Base-by-base conservation (phyloP, 1,140 invertebrate genomes). In the Dinoponera quadriceps region DNA sequence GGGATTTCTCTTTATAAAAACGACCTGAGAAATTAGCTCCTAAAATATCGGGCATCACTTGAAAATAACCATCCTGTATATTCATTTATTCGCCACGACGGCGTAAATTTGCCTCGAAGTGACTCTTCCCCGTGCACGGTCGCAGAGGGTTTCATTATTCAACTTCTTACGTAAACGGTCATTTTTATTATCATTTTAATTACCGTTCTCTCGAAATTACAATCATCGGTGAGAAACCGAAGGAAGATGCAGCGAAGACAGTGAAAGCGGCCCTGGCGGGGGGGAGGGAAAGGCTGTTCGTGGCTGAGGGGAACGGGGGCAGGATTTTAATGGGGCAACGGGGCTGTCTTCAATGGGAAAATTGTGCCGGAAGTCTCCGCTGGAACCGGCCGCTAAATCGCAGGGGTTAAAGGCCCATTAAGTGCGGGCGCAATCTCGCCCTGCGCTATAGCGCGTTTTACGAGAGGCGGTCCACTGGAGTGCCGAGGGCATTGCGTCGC, bases 351-450 rank as follows among this genome's bases (percentile, higher is more conserved):
- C 84, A 91, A 91, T 91, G 86, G 87, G 88, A 91, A 91, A 91
- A 91, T 91, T 89, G 87, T 91, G 89, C 89, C 90, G 90, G 90
- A 91, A 91, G 89, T 91, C 90, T 90, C 74, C 62, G 59, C 38
- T 59, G 55, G 65, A 51, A 72, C 82, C 62, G 59, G 33, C 57
- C 71, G 75, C 55, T 55, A 48, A 60, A 63, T 62, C 69, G 54
- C 82, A 81, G 84, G 81, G 89, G 87, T 91, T 91, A 90, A 91
- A 90, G 90, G 86, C 89, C 90, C 90, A 90, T 91, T 91, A 90
- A 91, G 86, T 87, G 81, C 83, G 78, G 7, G 68, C 81, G 88
- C 89, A 90, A 91, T 90, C 89, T 87, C 89, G 84, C 81, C 69
- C 81, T 84, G 71, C 57, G 54, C 71, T 83, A 68, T 55, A 25